Evolutionary conservation across 2,797 vertebrate species (phyloP), one percentile per base, ranked within the genome.

Genomic region (Enteromius paludinosus): DNA sequence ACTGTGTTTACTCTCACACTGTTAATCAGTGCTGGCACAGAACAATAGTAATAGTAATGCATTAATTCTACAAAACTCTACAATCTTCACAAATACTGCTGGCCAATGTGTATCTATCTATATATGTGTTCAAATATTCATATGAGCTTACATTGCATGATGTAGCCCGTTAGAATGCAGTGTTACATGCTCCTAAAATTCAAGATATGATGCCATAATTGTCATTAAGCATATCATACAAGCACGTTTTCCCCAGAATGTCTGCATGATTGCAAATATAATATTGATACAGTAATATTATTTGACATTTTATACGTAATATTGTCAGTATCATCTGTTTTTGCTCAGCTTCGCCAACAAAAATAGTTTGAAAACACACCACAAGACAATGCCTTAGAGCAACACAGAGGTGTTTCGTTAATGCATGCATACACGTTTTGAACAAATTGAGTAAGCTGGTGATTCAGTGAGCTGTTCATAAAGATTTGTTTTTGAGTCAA

Each of bases 31-130:
- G 62, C 59, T 62, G 66, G 15, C 35, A 64, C 52, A 68, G 12
- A 28, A 81, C 71, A 65, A 41, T 62, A 18, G 38, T 59, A 65
- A 41, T 62, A 18, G 38, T 59, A 71, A n/a, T 52, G 5, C 17
- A 20, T 18, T 18, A 70, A 12, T 35, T 30, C 75, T 33, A 78
- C n/a, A 38, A 49, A 78, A 66, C 20, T 35, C 4, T 30, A 23
- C 28, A 45, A 28, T 33, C 25, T 47, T 28, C 38, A 23, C 43
- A 78, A 49, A 35, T 38, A 49, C 11, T 9, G 9, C 28, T 70
- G 23, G 7, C 1, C 8, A 45, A 70, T 23, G 12, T n/a, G 0
- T 20, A 3, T 54, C 20, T 54, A n/a, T 54, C 49, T n/a, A 45
- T 45, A 45, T 45, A 14, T 43, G 3, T 43, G 43, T 12, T 11